Base-by-base conservation (phyloP, 2,113 vertebrate species). In the Embiotoca jacksoni region DNA sequence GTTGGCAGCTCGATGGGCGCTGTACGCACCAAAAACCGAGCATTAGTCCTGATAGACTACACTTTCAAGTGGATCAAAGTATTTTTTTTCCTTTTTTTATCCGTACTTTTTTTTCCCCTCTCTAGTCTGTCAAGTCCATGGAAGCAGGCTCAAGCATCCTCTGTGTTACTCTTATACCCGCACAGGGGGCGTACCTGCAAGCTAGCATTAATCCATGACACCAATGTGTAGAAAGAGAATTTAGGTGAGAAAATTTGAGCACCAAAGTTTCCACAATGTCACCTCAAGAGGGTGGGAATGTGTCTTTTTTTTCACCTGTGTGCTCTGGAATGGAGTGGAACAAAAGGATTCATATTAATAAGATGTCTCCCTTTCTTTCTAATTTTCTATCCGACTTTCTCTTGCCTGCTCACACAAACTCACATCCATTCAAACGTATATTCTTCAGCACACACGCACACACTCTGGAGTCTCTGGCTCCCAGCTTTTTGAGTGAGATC, bases 401-500 rank as follows among this genome's bases (percentile, higher is more conserved):
- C 39, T 36, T 15, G 14, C 53, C 32, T 47, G 14, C 52, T 52
- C 74, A 35, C 74, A 41, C 32, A 81, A 36, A 64, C 35, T 61
- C 67, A 69, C 35, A 39, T 36, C 64, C n/a, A 47, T 69, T 15
- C 33, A 61, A 10, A 59, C 30, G 3, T 33, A 61, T 67, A 61
- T 33, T 9, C 33, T 50, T 61, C 31, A 46, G 44, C 13, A 37
- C 37, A 80, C 33, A 57, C 23, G 30, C 41, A 0, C 41, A 49
- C 15, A 32, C 69, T 37, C 33, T 31, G 23, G 23, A 23, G 41
- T 80, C 47, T 80, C 53, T 63, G 3, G 63, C 82, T 82, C 62
- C 54, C 41, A 80, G 72, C 78, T 53, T 61, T 56, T 83, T 62
- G 59, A 72, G 55, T 58, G 50, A 89, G 80, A 92, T 91, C 88